These are phyloP conservation scores for Bradypus variegatus DNA, from an alignment of 2,797 vertebrate species.

Conservation along the genomic window DNA sequence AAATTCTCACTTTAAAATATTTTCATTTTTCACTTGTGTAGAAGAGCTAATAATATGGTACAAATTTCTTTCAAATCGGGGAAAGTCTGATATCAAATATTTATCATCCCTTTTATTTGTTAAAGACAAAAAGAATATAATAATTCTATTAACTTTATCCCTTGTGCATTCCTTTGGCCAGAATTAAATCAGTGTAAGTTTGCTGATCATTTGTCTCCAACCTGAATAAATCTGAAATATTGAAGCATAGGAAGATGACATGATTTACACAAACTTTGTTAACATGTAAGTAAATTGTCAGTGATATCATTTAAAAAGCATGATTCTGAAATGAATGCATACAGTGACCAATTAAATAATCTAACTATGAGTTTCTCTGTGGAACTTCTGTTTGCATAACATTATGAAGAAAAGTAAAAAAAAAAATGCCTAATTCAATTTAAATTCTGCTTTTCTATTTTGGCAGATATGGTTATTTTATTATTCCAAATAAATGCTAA, in stretches of 20 bases:
- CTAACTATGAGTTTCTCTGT: not conserved
- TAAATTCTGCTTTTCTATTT: not conserved
- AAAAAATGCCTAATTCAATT: not conserved
- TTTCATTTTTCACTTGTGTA: not conserved
- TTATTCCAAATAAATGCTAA: not conserved
- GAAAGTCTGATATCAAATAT: not conserved
- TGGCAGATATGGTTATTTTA: not conserved
- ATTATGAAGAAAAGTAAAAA: not conserved
- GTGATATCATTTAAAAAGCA: not conserved
- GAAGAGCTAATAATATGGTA: not conserved
- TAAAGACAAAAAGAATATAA: not conserved
- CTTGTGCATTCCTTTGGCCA: not conserved
- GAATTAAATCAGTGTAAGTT: not conserved
- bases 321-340: not conserved
- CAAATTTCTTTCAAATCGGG: not conserved
- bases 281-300: not conserved
- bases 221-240: not conserved
- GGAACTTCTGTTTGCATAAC: not conserved
- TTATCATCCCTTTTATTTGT: not conserved
- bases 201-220: not conserved
- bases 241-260: not conserved
- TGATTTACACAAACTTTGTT: not conserved
- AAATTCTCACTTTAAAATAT: not conserved
- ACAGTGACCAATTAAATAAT: not conserved
- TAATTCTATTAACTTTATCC: not conserved